Base-by-base conservation (phyloP, 2,888 invertebrate genomes). In the Callyntrura sp. region DNA sequence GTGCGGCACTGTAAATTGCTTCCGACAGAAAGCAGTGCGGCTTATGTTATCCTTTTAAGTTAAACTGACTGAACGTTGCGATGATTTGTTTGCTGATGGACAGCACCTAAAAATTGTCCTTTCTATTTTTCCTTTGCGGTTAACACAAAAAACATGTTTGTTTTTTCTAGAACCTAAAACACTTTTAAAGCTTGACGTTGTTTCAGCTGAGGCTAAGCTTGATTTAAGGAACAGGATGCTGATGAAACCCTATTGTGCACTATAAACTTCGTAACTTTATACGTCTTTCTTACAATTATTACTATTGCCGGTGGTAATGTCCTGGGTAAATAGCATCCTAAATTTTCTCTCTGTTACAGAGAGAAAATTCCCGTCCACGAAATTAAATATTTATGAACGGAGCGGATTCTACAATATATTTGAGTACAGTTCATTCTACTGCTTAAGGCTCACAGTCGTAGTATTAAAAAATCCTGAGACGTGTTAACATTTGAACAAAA, bases 401-500 rank as follows among this genome's bases (percentile, higher is more conserved):
- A n/a, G 23, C 28, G 28, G 28, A 17, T 35, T 6, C 35, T 35
- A 4, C 2, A 35, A 51, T 23, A 25, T 35, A 17, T 78, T 78
- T 51, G 20, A 28, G 55, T 78, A 55, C n/a, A 55, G 28, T 55
- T 25, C 55, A 25, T 45, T 23, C 9, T 43, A 17, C 20, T 68
- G 6, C 17, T 43, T 20, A 76, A 73, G 48, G 28, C 73, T 12
- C 51, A 51, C 14, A 45, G 20, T 76, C n/a, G 17, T 57, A 9
- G 25, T 62, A 62, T 60, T 73, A 60, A 73, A 79, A 79, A 87
- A 78, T 57, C 65, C 43, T 87, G 73, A 88, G 90, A 91, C 86
- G 90, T 92, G 91, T 90, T 92, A 91, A 92, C 90, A 91, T 91
- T 92, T 89, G 91, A 84, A 90, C 86, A 90, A 91, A 91, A 83